These are phyloP conservation scores for Troides oblongomaculatus DNA, from an alignment of 2,888 invertebrate species.

Conservation along the genomic window DNA sequence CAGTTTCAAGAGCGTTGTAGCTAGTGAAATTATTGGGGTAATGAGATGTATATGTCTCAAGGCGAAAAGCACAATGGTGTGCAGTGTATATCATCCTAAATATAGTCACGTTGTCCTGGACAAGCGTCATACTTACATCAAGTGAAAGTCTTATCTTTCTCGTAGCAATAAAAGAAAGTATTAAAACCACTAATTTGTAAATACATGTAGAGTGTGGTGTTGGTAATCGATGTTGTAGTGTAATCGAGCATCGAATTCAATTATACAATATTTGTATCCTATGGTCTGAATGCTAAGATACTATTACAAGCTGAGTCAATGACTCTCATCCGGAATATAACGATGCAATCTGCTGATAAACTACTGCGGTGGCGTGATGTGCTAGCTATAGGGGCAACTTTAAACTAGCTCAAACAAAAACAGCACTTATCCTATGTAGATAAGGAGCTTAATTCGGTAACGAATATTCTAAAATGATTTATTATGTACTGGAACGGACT, in stretches of 20 bases:
- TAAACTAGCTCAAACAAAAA: slow-evolving; percentile 10
- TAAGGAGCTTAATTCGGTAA: slow-evolving; percentile 18
- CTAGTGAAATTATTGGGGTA: too few relatives aligned
- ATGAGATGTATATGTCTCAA: too few relatives aligned
- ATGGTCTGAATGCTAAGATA: slow-evolving; percentile 21
- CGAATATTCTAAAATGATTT: slow-evolving; percentile 24
- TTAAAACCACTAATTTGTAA: not conserved
- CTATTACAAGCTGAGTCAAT: slow-evolving; percentile 23
- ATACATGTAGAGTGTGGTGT: not conserved
- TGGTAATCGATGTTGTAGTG: too few relatives aligned
- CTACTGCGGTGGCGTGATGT: slow-evolving; percentile 26
- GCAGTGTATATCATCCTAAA: too few relatives aligned
- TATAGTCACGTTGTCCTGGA: too few relatives aligned
- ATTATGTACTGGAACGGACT: slow-evolving; percentile 19
- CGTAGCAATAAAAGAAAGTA: too few relatives aligned
- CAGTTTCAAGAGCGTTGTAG: too few relatives aligned
- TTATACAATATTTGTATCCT: slow-evolving; percentile 2
- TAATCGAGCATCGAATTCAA: not conserved
- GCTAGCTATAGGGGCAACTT: slow-evolving; percentile 25
- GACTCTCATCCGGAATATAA: slow-evolving; percentile 28
- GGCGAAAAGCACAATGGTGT: too few relatives aligned
- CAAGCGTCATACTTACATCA: too few relatives aligned
- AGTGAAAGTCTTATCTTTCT: too few relatives aligned
- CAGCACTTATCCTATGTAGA: slow-evolving; percentile 1
- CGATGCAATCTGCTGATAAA: slow-evolving; percentile 29